A percentile compares a stretch with the other conserved stretches of the same genome.
Evolutionary conservation across 2,113 vertebrate species (phyloP).

Genomic region (Lepus europaeus): DNA sequence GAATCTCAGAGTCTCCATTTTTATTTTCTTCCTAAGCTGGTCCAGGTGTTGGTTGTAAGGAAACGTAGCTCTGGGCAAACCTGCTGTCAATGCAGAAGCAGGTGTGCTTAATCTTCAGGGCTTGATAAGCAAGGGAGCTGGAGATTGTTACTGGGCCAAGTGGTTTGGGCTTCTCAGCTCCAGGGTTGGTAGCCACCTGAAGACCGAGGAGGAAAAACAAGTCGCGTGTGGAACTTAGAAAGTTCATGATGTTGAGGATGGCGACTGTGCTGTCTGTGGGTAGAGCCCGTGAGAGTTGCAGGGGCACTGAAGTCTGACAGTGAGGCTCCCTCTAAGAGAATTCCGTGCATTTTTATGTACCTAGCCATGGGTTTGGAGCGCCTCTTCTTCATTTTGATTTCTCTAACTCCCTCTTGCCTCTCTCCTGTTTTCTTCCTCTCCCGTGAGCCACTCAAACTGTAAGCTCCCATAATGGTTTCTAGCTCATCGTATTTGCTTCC

Average conservation of each 20-base stretch:
- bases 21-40: not conserved
- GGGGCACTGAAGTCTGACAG: not conserved
- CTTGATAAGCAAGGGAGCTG: not conserved
- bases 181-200: not conserved
- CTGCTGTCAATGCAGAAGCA: not conserved
- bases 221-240: not conserved
- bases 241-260: not conserved
- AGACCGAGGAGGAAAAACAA: not conserved
- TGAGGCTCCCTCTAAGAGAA: not conserved
- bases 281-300: fast-evolving
- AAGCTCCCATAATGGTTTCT: not conserved
- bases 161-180: not conserved
- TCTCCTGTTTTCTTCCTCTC: not conserved
- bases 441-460: not conserved
- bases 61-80: not conserved
- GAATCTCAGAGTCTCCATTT: not conserved
- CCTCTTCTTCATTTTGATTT: not conserved
- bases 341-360: not conserved
- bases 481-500: not conserved
- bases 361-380: not conserved
- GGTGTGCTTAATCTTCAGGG: not conserved
- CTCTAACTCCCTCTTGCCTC: not conserved
- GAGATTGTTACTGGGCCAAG: not conserved
- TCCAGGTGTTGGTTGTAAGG: not conserved
- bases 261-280: not conserved